These are phyloP conservation scores for Sebastes schlegelii DNA, from an alignment of 2,113 vertebrate genomes.

Conservation along the genomic window DNA sequence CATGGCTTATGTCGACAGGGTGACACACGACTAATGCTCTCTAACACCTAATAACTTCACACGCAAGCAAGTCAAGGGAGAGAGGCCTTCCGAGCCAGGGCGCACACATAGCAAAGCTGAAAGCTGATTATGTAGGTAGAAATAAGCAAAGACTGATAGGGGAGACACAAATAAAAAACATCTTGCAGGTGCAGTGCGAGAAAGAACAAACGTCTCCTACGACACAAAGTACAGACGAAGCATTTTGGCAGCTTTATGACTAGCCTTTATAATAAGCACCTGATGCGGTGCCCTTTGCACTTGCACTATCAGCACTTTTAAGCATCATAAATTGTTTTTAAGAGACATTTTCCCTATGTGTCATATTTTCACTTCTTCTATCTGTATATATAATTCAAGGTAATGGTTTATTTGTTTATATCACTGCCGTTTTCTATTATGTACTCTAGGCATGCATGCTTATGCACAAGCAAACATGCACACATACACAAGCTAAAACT, in stretches of 20 bases:
- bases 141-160: slow-evolving; percentile 6
- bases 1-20: neutral
- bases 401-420: neutral
- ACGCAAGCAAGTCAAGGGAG: neutral
- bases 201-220: neutral
- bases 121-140: neutral
- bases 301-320: slow-evolving; percentile 53
- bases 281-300: slow-evolving; percentile 54
- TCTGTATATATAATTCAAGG: neutral
- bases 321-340: slow-evolving; percentile 45
- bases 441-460: neutral
- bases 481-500: neutral
- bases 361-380: neutral
- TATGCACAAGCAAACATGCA: neutral
- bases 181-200: slow-evolving; percentile 37
- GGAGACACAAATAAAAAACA: slow-evolving; percentile 16
- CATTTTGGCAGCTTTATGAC: slow-evolving; percentile 57
- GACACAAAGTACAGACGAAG: slow-evolving; percentile 48
- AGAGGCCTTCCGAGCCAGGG: neutral
- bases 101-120: neutral
- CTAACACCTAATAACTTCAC: slow-evolving; percentile 12
- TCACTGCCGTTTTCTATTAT: neutral
- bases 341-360: slow-evolving; percentile 10
- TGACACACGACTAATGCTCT: slow-evolving; percentile 14
- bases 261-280: slow-evolving; percentile 54